A percentile compares a stretch with the other conserved stretches of the same genome.
Conservation (phyloP, 2,888 invertebrate genomes). For the Tipula vernalis region DNA sequence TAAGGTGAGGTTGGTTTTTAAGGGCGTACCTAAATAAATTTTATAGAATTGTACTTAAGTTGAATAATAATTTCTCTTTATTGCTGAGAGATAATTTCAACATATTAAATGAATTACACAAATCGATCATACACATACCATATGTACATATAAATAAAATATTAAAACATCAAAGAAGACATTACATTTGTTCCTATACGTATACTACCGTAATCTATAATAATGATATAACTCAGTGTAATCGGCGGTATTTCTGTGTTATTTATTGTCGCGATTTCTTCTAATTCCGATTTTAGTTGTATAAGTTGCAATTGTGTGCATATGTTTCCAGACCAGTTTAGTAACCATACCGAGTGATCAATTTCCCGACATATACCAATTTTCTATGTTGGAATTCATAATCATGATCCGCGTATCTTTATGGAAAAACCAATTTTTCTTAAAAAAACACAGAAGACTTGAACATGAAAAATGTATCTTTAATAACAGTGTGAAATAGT, state of each 20-base stretch:
- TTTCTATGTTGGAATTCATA: not conserved
- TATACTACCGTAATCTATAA: not conserved
- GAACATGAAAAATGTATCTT: not conserved
- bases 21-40: not conserved
- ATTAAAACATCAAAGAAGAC: not conserved
- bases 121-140: not conserved
- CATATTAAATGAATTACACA: not conserved
- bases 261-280: not conserved
- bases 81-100: not conserved
- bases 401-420: not conserved
- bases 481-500: slow-evolving; percentile 10
- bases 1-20: not conserved
- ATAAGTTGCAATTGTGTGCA: not conserved
- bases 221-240: not conserved
- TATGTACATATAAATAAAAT: not conserved
- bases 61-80: not conserved
- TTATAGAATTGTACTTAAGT: not conserved
- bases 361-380: not conserved
- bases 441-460: not conserved
- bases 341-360: not conserved
- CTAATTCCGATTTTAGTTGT: not conserved
- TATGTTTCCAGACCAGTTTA: not conserved
- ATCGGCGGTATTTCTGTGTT: not conserved
- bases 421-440: not conserved
- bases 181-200: not conserved